Evolutionary conservation across 2,888 invertebrate genomes (phyloP).

Genomic region (Zygaena filipendulae): DNA sequence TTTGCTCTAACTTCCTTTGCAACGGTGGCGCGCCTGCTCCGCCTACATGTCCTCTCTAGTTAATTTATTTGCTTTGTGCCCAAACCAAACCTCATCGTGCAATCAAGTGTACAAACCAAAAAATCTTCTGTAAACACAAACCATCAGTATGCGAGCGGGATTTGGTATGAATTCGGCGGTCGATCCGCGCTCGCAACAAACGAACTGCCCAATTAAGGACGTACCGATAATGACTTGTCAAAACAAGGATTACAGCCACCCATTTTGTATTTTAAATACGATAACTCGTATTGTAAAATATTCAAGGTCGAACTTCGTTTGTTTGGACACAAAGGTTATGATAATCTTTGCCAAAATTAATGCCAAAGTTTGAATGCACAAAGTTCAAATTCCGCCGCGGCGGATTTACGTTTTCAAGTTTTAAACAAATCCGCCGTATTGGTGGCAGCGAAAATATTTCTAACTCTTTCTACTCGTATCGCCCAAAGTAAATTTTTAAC

Average conservation of each 20-base stretch:
- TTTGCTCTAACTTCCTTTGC: too few relatives aligned
- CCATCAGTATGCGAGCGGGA: slow-evolving; percentile 28
- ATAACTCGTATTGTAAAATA: too few relatives aligned
- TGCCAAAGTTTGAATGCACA: slow-evolving; percentile 59
- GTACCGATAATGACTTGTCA: slow-evolving; percentile 62
- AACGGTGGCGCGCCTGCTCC: too few relatives aligned
- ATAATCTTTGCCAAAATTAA: slow-evolving; percentile 41
- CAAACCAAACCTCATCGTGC: slow-evolving; percentile 28
- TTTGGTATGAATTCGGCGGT: slow-evolving; percentile 18
- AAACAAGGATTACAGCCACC: slow-evolving; percentile 44
- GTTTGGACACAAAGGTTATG: too few relatives aligned
- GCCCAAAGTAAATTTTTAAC: too few relatives aligned
- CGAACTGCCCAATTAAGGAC: slow-evolving; percentile 53
- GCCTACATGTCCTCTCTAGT: too few relatives aligned
- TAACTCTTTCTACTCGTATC: too few relatives aligned
- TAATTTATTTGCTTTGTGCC: too few relatives aligned
- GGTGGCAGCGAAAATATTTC: too few relatives aligned
- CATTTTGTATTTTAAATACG: too few relatives aligned
- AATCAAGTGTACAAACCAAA: slow-evolving; percentile 59
- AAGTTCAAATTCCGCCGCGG: slow-evolving; percentile 49
- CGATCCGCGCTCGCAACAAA: slow-evolving; percentile 30
- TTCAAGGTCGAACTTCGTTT: slow-evolving; percentile 28
- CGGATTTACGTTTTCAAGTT: slow-evolving; percentile 49
- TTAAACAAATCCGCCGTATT: slow-evolving; percentile 49
- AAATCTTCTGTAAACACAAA: slow-evolving; percentile 53